A percentile compares a stretch with the other conserved stretches of the same genome.
phyloP scores from a whole-genome alignment of 2,113 vertebrate genomes.

The Callionymus lyra region DNA sequence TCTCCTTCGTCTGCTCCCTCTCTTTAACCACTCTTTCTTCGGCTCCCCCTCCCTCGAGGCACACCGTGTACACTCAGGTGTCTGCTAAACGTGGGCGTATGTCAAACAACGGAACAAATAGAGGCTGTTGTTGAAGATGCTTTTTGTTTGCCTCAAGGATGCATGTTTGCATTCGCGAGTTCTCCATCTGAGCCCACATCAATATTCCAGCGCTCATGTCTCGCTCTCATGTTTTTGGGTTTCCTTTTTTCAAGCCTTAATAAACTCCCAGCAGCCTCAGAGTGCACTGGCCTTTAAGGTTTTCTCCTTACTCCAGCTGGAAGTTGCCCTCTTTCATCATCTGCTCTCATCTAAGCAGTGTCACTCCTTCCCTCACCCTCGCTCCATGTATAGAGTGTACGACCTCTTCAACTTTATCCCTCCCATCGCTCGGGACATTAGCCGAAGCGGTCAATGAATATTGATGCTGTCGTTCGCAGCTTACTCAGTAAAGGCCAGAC shows the following conservation, averaged over 20 bases:
- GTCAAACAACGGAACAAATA: conserved; percentile 10
- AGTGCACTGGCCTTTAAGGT: conserved; percentile 15
- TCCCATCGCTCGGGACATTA: conserved; percentile 46
- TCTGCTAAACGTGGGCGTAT: conserved; percentile 16
- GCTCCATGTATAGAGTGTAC: conserved; percentile 32
- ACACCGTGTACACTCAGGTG: conserved; percentile 23
- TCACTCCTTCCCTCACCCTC: conserved; percentile 14
- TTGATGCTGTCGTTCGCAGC: conserved; percentile 55
- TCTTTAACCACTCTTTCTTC: conserved; percentile 17
- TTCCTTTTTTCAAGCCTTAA: conserved; percentile 41
- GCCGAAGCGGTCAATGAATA: conserved; percentile 56
- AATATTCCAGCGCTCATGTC: too few species aligned
- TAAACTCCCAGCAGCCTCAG: conserved; percentile 29
- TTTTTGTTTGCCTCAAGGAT: conserved; percentile 22
- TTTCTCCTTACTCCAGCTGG: conserved; percentile 34
- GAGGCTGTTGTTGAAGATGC: conserved; percentile 9
- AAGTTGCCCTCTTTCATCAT: conserved; percentile 8
- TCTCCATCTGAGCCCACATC: too few species aligned
- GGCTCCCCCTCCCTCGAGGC: conserved; percentile 21
- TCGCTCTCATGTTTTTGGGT: conserved; percentile 37
- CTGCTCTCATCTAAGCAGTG: conserved; percentile 5
- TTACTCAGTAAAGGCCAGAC: conserved; percentile 51
- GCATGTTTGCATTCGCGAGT: conserved; percentile 6
- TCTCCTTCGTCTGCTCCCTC: conserved; percentile 3
- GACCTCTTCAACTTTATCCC: conserved; percentile 62